Evolutionary conservation across 2,888 invertebrate species (phyloP), one percentile per base, ranked within the genome.

Genomic region (Rotaria magnacalcarata): DNA sequence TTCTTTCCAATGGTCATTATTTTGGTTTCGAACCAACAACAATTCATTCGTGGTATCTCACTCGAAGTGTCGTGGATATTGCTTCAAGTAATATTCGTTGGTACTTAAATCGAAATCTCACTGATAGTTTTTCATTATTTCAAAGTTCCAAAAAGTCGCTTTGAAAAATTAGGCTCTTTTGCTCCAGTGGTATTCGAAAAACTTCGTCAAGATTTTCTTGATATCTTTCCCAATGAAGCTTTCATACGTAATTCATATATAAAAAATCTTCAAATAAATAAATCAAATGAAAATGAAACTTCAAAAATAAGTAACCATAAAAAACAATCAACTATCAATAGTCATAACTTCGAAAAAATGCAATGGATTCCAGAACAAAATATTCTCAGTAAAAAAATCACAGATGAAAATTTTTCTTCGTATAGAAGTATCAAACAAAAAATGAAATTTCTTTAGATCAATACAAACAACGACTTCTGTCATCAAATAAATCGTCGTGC

Each of bases 101-200:
- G 10, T n/a, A 3, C 2, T 75, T 10, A 67, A 34, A 11, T 21
- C 3, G 21, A 16, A 16, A 8, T 47, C 5, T 80, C n/a, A 24
- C n/a, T 4, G 11, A 19, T 3, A 1, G 2, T 0, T 47, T 80
- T 14, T 24, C 24, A 19, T 43, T 11, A 0, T 80, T 5, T 21
- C 24, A 4, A 10, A 80, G 80, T 80, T 24, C 80, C 80, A n/a
- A 80, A 80, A 47, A 10, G 0, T 47, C 21, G 43, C 14, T 80
- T 80, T 47, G n/a, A 80, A 47, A 24, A 80, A n/a, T 14, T 80
- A 8, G 80, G 80, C 24, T 21, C 47, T n/a, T 80, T 80, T 47
- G 80, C 80, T n/a, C 47, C 80, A n/a, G 47, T 80, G 80, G 14
- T 80, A 24, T 80, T n/a, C n/a, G 80, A 80, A n/a, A 80, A 80